Evolutionary conservation across 1,140 invertebrate genomes (phyloP).

Genomic region (Hirudo medicinalis): DNA sequence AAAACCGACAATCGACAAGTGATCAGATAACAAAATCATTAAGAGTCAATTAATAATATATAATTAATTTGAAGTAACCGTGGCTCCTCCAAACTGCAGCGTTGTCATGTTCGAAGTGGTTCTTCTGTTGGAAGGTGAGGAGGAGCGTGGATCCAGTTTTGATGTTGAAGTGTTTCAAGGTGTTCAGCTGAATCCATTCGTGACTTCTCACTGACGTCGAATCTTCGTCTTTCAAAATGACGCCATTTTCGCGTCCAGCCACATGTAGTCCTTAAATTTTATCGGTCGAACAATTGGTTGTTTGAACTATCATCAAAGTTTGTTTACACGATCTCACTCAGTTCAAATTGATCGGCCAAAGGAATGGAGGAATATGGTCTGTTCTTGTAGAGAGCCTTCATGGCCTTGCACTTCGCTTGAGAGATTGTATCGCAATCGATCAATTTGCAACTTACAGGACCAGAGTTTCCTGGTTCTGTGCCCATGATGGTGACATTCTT

Average conservation of each 20-base stretch:
- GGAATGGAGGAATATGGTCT: slow-evolving; percentile 89
- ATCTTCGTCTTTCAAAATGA: slow-evolving; percentile 92
- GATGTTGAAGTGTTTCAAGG: slow-evolving; percentile 88
- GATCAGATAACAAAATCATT: no score
- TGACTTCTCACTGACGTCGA: slow-evolving; percentile 80
- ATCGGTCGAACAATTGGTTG: background rate
- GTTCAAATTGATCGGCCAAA: slow-evolving; percentile 83
- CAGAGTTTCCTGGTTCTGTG: background rate
- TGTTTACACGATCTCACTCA: slow-evolving; percentile 49
- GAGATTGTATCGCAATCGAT: slow-evolving; percentile 98
- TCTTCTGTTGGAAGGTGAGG: slow-evolving; percentile 78
- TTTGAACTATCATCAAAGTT: background rate
- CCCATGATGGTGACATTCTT: background rate
- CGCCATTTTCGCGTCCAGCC: slow-evolving; percentile 61
- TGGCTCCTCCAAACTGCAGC: slow-evolving; percentile 52
- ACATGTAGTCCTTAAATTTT: slow-evolving; percentile 52
- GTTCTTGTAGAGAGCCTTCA: slow-evolving; percentile 91
- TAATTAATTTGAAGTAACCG: background rate
- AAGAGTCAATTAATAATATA: no score
- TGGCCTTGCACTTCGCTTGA: slow-evolving; percentile 94
- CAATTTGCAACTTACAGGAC: slow-evolving; percentile 72
- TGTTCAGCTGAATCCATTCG: slow-evolving; percentile 95
- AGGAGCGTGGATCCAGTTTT: slow-evolving; percentile 84
- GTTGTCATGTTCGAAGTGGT: slow-evolving; percentile 69
- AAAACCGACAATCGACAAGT: no score